Conservation (phyloP, 2,888 invertebrate genomes). For the Cepaea hortensis region DNA sequence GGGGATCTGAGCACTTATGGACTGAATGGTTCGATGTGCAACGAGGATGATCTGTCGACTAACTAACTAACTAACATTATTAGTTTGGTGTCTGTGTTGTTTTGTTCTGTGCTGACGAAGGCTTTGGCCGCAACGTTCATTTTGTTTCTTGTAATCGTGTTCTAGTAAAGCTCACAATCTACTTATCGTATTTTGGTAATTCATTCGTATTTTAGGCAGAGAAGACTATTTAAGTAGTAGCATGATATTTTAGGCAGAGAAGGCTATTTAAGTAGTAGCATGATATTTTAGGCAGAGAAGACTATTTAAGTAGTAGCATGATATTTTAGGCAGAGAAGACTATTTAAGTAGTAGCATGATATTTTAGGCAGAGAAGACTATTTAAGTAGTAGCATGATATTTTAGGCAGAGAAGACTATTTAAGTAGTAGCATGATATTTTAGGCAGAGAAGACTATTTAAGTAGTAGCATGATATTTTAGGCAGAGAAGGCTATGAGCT, state of each 20-base stretch:
- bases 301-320: conserved; percentile 63
- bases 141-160: too few relatives aligned
- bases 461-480: conserved; percentile 10
- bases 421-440: too few relatives aligned
- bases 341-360: not conserved
- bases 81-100: too few relatives aligned
- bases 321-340: not conserved
- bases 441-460: conserved; percentile 74
- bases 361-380: conserved; percentile 72
- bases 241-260: conserved; percentile 66
- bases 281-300: conserved; percentile 67
- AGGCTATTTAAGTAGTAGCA: conserved; percentile 66
- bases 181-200: too few relatives aligned
- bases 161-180: too few relatives aligned
- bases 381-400: conserved; percentile 55
- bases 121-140: too few relatives aligned
- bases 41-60: too few relatives aligned
- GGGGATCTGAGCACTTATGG: too few relatives aligned
- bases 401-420: not conserved
- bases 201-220: too few relatives aligned
- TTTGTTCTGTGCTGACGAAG: too few relatives aligned
- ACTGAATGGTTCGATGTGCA: too few relatives aligned
- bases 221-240: conserved; percentile 71
- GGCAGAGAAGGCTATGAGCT: not conserved
- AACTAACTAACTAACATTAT: too few relatives aligned